Conservation (phyloP, 2,888 invertebrate genomes). For the Diploptera punctata region DNA sequence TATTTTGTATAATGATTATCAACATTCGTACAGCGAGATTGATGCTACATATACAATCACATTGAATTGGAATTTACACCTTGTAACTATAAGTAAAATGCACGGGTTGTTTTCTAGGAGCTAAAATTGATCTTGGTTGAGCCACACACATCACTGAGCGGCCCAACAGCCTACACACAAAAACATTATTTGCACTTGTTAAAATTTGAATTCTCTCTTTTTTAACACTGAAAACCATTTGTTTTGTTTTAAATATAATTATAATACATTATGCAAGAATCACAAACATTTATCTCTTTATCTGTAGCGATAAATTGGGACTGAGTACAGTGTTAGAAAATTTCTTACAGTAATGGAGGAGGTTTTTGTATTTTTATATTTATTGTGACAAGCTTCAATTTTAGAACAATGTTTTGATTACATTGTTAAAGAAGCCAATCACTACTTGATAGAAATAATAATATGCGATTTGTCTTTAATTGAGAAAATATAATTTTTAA, state of each 20-base stretch:
- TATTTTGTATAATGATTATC: slow-evolving; percentile 11
- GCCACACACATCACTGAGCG: slow-evolving; percentile 13
- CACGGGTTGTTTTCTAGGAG: slow-evolving; percentile 14
- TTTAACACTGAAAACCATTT: slow-evolving; percentile 13
- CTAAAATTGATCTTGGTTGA: slow-evolving; percentile 24
- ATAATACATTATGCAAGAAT: slow-evolving; percentile 23
- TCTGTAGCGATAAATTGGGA: background rate
- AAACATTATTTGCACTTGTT: slow-evolving; percentile 21
- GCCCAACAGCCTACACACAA: slow-evolving; percentile 10
- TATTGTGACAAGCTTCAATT: background rate
- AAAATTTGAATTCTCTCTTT: background rate
- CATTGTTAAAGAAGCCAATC: too few species aligned
- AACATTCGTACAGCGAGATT: slow-evolving; percentile 21
- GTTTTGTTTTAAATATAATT: slow-evolving; percentile 8
- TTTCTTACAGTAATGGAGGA: background rate
- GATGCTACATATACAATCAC: slow-evolving; percentile 29
- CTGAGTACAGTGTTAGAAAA: background rate
- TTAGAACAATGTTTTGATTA: too few species aligned
- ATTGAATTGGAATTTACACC: slow-evolving; percentile 25
- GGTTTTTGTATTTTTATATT: background rate
- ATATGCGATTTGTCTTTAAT: too few species aligned
- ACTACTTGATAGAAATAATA: too few species aligned
- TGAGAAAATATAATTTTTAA: too few species aligned
- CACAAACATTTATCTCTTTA: slow-evolving; percentile 21
- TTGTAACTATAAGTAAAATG: slow-evolving; percentile 18